A percentile compares a stretch with the other conserved stretches of the same genome.
Conservation (phyloP, 2,113 vertebrate genomes). For the Herpailurus yagouaroundi region DNA sequence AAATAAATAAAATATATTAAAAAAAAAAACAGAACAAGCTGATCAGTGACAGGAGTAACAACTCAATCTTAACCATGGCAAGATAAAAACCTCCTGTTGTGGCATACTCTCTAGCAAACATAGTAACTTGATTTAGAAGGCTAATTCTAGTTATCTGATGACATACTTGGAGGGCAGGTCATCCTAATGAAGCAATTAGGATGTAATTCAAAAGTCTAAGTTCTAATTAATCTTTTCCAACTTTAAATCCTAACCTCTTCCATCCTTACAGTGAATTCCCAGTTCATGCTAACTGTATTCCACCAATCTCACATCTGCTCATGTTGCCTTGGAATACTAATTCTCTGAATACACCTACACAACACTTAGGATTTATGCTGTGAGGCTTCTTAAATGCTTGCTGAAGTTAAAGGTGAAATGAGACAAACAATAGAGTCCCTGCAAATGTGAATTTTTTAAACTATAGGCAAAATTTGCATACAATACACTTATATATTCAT, state of each 20-base stretch:
- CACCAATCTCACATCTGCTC: not conserved
- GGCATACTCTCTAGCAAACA: not conserved
- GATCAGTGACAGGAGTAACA: not conserved
- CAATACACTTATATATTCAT: not conserved
- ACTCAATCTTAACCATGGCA: not conserved
- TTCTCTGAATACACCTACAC: not conserved
- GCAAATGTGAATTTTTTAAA: constrained; percentile 53
- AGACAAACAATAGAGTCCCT: not conserved
- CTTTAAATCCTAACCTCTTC: not conserved
- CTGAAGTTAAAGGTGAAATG: constrained; percentile 45
- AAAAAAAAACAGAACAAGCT: not conserved
- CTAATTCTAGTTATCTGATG: not conserved
- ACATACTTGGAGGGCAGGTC: not conserved
- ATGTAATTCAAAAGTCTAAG: constrained; percentile 29
- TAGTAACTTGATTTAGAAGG: not conserved
- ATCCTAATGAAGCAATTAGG: not conserved
- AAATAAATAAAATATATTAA: too few relatives aligned
- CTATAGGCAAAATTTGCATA: not conserved
- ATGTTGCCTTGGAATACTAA: constrained; percentile 29
- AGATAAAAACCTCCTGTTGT: constrained; percentile 17
- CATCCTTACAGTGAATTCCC: constrained; percentile 3
- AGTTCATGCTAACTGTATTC: not conserved
- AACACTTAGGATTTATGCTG: not conserved
- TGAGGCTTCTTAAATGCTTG: constrained; percentile 7
- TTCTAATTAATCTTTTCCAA: not conserved